Evolutionary conservation across 92 coral and sea anemone species (phyloP), one percentile per base, ranked within the genome.

Genomic region (Muricea muricata): DNA sequence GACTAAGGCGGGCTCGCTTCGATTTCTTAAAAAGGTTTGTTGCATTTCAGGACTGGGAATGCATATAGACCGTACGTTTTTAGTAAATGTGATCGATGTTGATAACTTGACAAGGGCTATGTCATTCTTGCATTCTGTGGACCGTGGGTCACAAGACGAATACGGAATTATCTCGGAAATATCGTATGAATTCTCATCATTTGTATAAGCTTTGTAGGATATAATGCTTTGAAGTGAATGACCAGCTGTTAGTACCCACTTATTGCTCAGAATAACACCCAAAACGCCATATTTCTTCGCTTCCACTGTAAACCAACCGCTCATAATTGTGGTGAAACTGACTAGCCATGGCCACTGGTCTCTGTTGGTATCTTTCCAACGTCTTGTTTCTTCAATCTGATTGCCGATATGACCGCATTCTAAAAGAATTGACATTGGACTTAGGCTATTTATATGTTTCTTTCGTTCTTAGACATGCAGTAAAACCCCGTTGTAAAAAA

Each of bases 321-420:
- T 79, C 88, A 56, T 86, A 65, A 68, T 87, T 72, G 67, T 91
- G 87, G 79, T 91, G 92, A 71, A 95, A 88, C 45, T 84, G 0
- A 90, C 97, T 21, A 91, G 75, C 98, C 98, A 95, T 29, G 98
- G 98, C 98, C 97, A 93, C 61, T 90, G 83, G 10, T 87, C 86
- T 13, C 70, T 61, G 25, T 75, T 78, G 21, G 97, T 86, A 46
- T 91, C 75, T 30, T 83, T 88, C 98, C 98, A 95, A 63, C 83
- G 81, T 24, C 37, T 71, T 40, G 90, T 81, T 34, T 91, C 84
- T 32, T 35, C 72, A 33, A 86, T 84, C 48, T 80, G 89, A 17
- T 78, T 84, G 28, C 90, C 71, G 2, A 95, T 93, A 32, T 93
- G 45, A 13, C 98, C 98, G 85, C 98, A 95, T 37, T 94, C 98